Evolutionary conservation across 2,113 vertebrate genomes (phyloP).

Genomic region (Cathartes aura): DNA sequence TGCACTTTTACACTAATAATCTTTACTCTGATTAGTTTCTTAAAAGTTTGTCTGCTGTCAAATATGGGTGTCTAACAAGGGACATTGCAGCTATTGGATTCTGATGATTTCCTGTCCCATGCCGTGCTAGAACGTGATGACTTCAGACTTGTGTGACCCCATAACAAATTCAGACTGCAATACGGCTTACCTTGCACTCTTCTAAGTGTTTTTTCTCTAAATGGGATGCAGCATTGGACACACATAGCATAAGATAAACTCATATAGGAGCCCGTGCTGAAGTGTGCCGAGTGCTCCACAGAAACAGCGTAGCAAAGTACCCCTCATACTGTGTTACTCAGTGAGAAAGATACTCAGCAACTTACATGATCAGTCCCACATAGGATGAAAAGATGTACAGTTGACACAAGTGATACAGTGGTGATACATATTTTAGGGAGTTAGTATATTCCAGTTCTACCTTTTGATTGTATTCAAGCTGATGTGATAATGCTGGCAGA

Average conservation of each 20-base stretch:
- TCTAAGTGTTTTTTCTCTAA: not conserved
- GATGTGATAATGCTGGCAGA: not conserved
- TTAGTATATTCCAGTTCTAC: not conserved
- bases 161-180: not conserved
- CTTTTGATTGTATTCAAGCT: not conserved
- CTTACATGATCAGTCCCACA: not conserved
- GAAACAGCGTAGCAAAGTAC: not conserved
- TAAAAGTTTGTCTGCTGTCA: not conserved
- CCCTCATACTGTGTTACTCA: accelerated
- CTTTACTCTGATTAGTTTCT: not conserved
- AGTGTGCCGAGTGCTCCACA: not conserved
- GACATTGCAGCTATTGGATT: not conserved
- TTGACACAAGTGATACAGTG: not conserved
- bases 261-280: not conserved
- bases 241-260: not conserved
- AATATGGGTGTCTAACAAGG: accelerated
- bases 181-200: not conserved
- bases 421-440: not conserved
- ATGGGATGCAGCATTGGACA: not conserved
- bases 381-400: not conserved
- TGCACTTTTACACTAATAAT: not conserved
- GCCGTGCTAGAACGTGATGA: not conserved
- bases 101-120: not conserved
- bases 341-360: not conserved
- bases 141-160: not conserved